A percentile compares a stretch with the other conserved stretches of the same genome.
These are phyloP conservation scores for Tadarida brasiliensis DNA, from an alignment of 2,797 vertebrate species.

Conservation along the genomic window DNA sequence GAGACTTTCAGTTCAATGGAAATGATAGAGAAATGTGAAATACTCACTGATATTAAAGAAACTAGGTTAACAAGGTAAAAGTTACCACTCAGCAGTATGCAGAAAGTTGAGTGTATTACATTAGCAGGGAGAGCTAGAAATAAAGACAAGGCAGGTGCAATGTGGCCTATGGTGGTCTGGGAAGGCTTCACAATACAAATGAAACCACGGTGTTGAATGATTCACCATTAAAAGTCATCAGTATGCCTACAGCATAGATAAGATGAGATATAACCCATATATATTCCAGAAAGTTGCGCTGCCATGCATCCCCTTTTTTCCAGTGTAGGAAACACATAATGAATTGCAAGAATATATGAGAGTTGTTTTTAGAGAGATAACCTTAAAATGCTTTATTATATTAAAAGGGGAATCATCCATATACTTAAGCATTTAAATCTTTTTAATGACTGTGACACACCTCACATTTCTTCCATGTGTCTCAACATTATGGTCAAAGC, in stretches of 20 bases:
- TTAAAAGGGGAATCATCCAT: background rate
- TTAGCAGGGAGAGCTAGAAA: background rate
- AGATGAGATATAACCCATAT: background rate
- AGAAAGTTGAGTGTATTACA: background rate
- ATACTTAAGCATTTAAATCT: background rate
- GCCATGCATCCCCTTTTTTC: background rate
- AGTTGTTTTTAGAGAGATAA: background rate
- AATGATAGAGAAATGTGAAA: background rate
- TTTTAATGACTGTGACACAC: background rate
- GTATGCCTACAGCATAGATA: background rate
- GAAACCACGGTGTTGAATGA: too few relatives aligned
- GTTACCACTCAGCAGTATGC: background rate
- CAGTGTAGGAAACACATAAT: background rate
- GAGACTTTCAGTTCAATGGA: background rate
- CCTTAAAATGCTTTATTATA: background rate
- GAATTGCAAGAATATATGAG: background rate
- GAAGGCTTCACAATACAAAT: background rate
- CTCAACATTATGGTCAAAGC: background rate
- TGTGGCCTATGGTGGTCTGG: background rate
- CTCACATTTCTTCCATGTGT: background rate
- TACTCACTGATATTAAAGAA: background rate
- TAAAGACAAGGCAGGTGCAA: background rate
- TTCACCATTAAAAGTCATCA: background rate
- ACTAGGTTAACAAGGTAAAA: background rate
- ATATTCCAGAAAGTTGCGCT: background rate